Base-by-base conservation (phyloP, 1,140 invertebrate genomes). In the Lamellibrachia luymesi region DNA sequence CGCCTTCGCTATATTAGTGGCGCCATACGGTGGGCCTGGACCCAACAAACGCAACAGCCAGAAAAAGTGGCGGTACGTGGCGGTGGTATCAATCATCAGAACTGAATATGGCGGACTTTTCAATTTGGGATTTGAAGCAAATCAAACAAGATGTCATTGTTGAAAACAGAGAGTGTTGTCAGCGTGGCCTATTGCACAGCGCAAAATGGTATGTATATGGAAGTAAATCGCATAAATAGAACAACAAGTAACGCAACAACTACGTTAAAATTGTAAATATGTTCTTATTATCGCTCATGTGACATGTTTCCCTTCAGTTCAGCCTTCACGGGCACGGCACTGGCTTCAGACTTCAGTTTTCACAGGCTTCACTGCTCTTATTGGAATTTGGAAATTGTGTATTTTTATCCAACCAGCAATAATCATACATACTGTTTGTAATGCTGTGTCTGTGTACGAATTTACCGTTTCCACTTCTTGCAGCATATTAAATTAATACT, bases 91-190 rank as follows among this genome's bases (percentile, higher is more conserved):
- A 80, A 22, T 8, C 25, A 80, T 80, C 64, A 80, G 64, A 80
- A 80, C 13, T 25, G 90, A 91, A 91, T 50, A 91, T 91, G 90
- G 90, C 90, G 90, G 90, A 49, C 50, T 49, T 91, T 91, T 91
- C 90, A 51, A 91, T 13, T 51, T 91, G 90, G 90, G 90, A 91
- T 91, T 91, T 91, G 90, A 91, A 91, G 27, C 49, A 91, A 91
- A 91, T 91, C 2, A 91, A 91, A 91, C 90, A 51, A 51, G 90
- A 91, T 4, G 50, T 91, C 50, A 50, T 91, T 50, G 50, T 13
- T 49, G 90, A 49, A 91, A 7, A 91, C 49, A 91, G 38, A 50
- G 90, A 91, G 13, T 91, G 90, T 51, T 91, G 5, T 22, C 38
- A 91, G 90, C 90, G 90, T 13, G 90, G 90, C 50, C 50, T 91